Percentiles rank a stretch among this genome's conserved stretches.
These are phyloP conservation scores for Cepaea hortensis DNA, from an alignment of 2,888 invertebrate genomes.

Conservation along the genomic window DNA sequence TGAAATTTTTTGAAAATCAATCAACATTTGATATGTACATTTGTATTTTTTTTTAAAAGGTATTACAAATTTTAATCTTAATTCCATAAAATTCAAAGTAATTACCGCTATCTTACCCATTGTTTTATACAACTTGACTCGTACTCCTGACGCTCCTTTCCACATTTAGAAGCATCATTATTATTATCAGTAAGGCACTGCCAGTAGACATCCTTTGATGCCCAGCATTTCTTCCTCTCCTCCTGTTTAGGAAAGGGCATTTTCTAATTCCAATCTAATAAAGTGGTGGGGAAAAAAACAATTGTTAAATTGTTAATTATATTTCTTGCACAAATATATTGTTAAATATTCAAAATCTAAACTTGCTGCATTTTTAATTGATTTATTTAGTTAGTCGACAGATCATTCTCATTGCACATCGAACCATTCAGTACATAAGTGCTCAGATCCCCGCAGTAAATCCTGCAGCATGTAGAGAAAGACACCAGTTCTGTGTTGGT, in stretches of 20 bases:
- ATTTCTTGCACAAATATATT: not conserved
- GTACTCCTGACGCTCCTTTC: constrained; percentile 79
- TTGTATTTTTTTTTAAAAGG: no score
- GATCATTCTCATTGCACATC: no score
- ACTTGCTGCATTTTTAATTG: no score
- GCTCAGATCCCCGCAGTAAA: no score
- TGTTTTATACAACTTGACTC: constrained; percentile 71
- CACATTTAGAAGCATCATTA: constrained; percentile 81
- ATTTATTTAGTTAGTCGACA: no score
- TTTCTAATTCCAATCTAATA: not conserved
- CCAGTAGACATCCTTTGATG: constrained; percentile 90
- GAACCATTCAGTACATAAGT: no score
- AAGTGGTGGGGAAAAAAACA: not conserved
- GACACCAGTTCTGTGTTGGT: no score
- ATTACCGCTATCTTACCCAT: constrained; percentile 68
- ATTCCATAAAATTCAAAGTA: not conserved
- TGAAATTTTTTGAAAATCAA: no score
- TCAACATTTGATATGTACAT: no score
- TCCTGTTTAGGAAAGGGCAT: constrained; percentile 65
- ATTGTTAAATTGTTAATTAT: not conserved
- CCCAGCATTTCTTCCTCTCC: constrained; percentile 87
- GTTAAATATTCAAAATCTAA: no score
- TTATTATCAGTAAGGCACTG: constrained; percentile 84
- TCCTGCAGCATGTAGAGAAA: no score
- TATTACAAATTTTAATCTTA: no score